These are phyloP conservation scores for Cyprinus carpio DNA, from an alignment of 2,113 vertebrate species.

Conservation along the genomic window DNA sequence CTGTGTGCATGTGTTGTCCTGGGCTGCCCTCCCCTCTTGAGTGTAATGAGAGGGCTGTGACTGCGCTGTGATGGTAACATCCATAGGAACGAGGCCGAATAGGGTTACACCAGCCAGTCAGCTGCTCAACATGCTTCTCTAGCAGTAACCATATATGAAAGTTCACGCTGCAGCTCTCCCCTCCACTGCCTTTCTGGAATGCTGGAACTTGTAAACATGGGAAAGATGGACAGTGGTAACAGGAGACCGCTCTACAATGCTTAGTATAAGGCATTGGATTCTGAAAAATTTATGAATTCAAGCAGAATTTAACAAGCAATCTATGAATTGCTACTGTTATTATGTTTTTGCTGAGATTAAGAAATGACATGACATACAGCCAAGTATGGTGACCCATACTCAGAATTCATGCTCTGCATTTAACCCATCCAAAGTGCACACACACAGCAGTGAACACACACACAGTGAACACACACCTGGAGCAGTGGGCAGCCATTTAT, in stretches of 20 bases:
- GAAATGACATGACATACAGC: too few relatives aligned
- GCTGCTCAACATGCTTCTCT: constrained; percentile 46
- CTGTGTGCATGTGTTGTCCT: constrained; percentile 32
- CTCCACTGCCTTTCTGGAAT: constrained; percentile 23
- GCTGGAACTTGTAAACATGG: constrained; percentile 40
- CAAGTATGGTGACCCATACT: too few relatives aligned
- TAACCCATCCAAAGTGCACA: too few relatives aligned
- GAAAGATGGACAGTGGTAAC: constrained; percentile 25
- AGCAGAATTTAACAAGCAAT: not conserved
- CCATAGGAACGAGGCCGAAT: constrained; percentile 46
- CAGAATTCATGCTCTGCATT: too few relatives aligned
- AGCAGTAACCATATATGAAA: constrained; percentile 47
- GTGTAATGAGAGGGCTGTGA: constrained; percentile 17
- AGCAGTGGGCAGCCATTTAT: too few relatives aligned
- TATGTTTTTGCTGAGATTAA: not conserved
- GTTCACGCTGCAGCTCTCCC: constrained; percentile 27
- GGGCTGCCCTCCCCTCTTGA: constrained; percentile 18
- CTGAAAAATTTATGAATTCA: not conserved
- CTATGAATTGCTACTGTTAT: not conserved
- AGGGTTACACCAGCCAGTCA: constrained; percentile 51
- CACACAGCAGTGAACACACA: too few relatives aligned
- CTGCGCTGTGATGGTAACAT: constrained; percentile 41
- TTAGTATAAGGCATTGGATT: constrained; percentile 4
- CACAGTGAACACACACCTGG: too few relatives aligned
- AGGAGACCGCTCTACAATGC: not conserved